These are phyloP conservation scores for Phocoena phocoena DNA, from an alignment of 2,113 vertebrate species.

Conservation along the genomic window DNA sequence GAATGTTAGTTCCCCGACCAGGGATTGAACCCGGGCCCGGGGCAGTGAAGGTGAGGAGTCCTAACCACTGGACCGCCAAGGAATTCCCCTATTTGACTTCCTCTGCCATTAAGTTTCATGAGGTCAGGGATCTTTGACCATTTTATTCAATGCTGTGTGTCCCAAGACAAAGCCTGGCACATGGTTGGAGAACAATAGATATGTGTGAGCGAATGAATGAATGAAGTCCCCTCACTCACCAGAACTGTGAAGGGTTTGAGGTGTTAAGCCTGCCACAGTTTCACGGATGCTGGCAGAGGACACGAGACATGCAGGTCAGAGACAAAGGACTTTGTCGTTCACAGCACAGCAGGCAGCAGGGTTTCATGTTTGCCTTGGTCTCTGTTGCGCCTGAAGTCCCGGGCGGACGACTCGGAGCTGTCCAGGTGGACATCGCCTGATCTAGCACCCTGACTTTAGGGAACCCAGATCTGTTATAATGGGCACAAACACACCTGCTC, in stretches of 20 bases:
- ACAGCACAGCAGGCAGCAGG: background rate
- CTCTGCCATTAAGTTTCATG: background rate
- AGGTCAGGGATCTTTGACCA: background rate
- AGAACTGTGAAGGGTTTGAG: background rate
- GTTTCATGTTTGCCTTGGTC: too few species aligned
- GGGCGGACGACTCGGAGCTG: rapidly evolving
- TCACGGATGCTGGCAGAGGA: background rate
- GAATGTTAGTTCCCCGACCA: background rate
- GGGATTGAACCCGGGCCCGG: background rate
- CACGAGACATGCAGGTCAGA: background rate
- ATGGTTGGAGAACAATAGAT: background rate
- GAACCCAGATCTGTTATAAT: background rate
- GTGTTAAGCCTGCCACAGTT: background rate
- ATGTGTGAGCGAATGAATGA: background rate
- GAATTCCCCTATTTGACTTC: background rate
- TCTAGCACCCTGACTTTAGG: background rate
- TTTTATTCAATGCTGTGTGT: background rate
- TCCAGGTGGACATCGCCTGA: background rate
- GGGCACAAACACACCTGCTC: background rate
- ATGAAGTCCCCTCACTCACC: background rate
- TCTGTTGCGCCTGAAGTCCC: background rate
- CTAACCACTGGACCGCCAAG: background rate
- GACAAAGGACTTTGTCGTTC: background rate
- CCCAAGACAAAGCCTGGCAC: background rate
- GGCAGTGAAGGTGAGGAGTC: background rate